phyloP scores from a whole-genome alignment of 2,113 vertebrate species.

The Riparia riparia region DNA sequence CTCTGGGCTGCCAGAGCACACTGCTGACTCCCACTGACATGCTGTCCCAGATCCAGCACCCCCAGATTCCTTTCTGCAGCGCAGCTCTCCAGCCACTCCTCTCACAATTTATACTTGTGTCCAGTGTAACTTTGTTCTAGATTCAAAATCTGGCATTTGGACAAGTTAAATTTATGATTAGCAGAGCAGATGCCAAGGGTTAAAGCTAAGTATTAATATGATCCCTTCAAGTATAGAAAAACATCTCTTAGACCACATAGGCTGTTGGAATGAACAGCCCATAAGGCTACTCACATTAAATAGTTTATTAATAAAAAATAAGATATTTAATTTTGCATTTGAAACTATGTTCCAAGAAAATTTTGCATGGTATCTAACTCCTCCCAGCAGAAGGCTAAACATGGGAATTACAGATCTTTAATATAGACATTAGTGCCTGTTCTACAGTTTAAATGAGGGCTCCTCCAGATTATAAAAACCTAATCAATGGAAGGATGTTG shows the following conservation, averaged over 20 bases:
- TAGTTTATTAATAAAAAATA: neutral
- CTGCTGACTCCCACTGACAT: neutral
- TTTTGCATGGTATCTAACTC: neutral
- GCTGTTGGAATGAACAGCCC: neutral
- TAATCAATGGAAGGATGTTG: neutral
- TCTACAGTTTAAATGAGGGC: neutral
- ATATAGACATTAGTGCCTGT: neutral
- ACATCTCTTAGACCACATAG: neutral
- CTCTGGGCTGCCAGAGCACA: neutral
- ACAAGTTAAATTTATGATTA: neutral
- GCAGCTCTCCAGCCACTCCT: neutral
- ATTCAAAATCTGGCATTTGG: neutral
- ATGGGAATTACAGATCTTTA: neutral
- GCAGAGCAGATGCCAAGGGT: neutral
- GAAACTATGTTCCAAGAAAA: neutral
- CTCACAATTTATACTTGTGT: rapidly evolving
- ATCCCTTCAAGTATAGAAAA: neutral
- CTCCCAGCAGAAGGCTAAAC: neutral
- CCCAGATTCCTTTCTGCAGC: neutral
- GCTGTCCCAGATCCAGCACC: neutral
- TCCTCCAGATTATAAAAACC: neutral
- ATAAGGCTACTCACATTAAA: neutral
- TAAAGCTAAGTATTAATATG: neutral
- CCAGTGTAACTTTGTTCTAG: neutral
- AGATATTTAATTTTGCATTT: neutral